Conservation (phyloP, 92 coral and sea anemone species). For the Porites evermanni region DNA sequence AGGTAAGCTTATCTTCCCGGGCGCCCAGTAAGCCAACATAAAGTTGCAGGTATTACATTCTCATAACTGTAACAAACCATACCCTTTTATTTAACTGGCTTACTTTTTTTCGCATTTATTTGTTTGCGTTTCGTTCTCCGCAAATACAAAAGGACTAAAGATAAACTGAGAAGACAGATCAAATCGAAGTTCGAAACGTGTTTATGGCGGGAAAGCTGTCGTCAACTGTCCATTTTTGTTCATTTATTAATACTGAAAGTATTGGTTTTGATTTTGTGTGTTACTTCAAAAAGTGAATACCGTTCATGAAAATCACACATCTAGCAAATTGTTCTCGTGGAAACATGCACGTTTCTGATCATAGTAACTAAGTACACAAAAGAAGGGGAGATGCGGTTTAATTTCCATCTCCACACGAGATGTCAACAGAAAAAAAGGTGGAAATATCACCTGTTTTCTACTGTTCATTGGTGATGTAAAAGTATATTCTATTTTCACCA, state of each 20-base stretch:
- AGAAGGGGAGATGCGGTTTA: neutral
- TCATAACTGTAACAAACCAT: neutral
- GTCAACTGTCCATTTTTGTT: neutral
- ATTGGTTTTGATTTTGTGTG: neutral
- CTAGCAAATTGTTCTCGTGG: neutral
- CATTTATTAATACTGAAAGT: neutral
- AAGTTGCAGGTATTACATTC: slow-evolving; percentile 37
- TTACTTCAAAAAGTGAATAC: neutral
- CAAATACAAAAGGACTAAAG: slow-evolving; percentile 2
- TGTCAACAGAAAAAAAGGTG: neutral
- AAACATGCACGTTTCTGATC: neutral
- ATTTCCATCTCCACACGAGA: neutral
- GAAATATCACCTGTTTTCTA: neutral
- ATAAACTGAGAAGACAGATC: neutral
- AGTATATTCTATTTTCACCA: too few relatives aligned
- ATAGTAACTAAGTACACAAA: neutral
- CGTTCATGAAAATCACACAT: neutral
- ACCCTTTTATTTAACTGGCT: neutral
- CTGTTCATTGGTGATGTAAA: too few relatives aligned
- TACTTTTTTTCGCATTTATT: neutral
- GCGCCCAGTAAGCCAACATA: neutral
- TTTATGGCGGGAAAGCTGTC: slow-evolving; percentile 34
- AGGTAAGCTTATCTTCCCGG: slow-evolving; percentile 14
- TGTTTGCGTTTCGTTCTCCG: neutral
- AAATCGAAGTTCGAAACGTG: slow-evolving; percentile 4